Conservation (phyloP, 2,888 invertebrate genomes). For the Seira ritae region DNA sequence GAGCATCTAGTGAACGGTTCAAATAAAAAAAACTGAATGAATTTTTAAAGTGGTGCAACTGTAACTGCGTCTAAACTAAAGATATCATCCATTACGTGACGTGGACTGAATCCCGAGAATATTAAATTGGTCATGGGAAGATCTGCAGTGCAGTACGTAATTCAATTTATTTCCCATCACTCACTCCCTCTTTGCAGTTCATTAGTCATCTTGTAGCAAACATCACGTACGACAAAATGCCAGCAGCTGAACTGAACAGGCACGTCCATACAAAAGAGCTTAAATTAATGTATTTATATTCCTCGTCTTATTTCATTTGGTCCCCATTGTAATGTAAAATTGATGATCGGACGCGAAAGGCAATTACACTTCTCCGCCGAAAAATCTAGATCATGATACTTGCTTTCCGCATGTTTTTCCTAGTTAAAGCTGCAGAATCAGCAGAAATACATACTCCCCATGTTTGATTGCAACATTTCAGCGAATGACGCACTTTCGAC, state of each 20-base stretch:
- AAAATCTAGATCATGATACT: too few species aligned
- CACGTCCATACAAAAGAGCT: not conserved
- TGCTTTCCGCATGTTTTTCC: too few species aligned
- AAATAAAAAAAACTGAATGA: too few species aligned
- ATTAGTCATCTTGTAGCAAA: slow-evolving; percentile 6
- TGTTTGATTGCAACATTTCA: too few species aligned
- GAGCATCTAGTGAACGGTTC: too few species aligned
- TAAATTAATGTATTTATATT: too few species aligned
- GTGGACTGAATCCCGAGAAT: not conserved
- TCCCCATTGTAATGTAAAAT: not conserved
- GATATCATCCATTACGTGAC: not conserved
- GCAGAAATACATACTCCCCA: too few species aligned
- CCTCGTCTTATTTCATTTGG: not conserved
- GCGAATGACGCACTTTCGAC: too few species aligned
- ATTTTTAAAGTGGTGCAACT: not conserved
- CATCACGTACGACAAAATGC: slow-evolving; percentile 1
- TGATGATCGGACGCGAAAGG: not conserved
- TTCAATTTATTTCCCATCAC: slow-evolving; percentile 14
- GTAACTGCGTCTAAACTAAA: not conserved
- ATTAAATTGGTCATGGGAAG: slow-evolving; percentile 8
- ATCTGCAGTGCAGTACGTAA: slow-evolving; percentile 14
- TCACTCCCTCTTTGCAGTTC: slow-evolving; percentile 1
- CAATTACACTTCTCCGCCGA: not conserved
- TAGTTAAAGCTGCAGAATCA: too few species aligned
- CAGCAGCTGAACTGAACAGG: not conserved